phyloP scores from a whole-genome alignment of 2,797 vertebrate genomes.

The Tarsius wallacei region DNA sequence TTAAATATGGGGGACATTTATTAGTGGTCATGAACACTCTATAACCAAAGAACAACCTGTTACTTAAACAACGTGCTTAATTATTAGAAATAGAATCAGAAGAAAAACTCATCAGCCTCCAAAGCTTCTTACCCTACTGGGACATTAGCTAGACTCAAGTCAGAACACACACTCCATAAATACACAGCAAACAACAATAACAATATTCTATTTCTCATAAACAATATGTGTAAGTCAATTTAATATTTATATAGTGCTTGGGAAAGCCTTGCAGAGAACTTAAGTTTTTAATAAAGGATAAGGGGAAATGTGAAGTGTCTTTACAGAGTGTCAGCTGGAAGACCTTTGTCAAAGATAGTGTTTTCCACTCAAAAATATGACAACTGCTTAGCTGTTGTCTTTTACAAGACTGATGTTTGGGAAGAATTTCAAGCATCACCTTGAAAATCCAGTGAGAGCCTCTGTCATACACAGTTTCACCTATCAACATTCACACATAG shows the following conservation, averaged over 20 bases:
- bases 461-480: background rate
- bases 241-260: conserved; percentile 9
- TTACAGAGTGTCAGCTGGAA: background rate
- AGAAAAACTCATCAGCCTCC: conserved; percentile 22
- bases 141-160: conserved; percentile 59
- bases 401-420: background rate
- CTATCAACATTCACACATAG: background rate
- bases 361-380: background rate
- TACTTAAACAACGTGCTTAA: conserved; percentile 58
- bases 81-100: conserved; percentile 65
- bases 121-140: background rate
- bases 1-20: conserved; percentile 54
- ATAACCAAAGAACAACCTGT: conserved; percentile 64
- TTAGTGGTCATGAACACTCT: conserved; percentile 33
- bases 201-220: conserved; percentile 23
- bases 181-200: background rate
- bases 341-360: background rate
- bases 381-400: background rate
- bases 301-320: background rate
- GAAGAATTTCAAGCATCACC: background rate
- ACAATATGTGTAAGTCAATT: background rate
- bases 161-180: conserved; percentile 53
- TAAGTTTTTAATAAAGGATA: conserved; percentile 1
- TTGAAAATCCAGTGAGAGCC: background rate
- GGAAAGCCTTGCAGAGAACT: conserved; percentile 26